These are phyloP conservation scores for Phymorhynchus buccinoides DNA, from an alignment of 1,140 invertebrate species.

Conservation along the genomic window DNA sequence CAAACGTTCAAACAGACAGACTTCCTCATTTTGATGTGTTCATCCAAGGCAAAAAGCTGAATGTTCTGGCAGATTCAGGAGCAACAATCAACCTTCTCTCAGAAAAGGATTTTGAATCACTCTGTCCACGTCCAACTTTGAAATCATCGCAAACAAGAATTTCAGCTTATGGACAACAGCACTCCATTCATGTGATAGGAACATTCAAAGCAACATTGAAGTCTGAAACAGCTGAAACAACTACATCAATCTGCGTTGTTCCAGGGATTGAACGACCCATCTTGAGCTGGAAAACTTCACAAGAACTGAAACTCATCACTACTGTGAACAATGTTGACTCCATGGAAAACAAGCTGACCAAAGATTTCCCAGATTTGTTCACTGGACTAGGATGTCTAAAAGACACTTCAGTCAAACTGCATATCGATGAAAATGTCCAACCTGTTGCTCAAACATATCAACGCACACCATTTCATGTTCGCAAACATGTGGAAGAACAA, in stretches of 20 bases:
- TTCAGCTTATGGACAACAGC: neutral
- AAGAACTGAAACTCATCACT: neutral
- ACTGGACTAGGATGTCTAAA: neutral
- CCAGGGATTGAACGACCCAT: neutral
- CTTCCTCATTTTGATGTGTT: neutral
- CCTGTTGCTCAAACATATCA: neutral
- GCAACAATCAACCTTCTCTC: neutral
- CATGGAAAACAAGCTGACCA: neutral
- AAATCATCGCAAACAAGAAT: neutral
- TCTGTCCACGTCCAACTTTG: neutral
- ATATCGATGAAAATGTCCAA: constrained; percentile 9
- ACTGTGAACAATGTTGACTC: neutral
- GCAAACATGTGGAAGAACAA: constrained; percentile 33
- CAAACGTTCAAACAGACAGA: neutral
- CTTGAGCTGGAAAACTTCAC: neutral
- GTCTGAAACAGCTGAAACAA: too few relatives aligned
- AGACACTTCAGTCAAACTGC: neutral
- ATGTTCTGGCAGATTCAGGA: neutral
- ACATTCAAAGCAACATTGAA: neutral
- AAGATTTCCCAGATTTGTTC: neutral
- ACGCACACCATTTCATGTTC: constrained; percentile 27
- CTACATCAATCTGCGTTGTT: too few relatives aligned
- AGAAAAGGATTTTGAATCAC: neutral
- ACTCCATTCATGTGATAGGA: neutral
- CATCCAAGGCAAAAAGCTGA: neutral